Evolutionary conservation across 1,140 invertebrate genomes (phyloP), one percentile per base, ranked within the genome.

Genomic region (Magallana gigas): DNA sequence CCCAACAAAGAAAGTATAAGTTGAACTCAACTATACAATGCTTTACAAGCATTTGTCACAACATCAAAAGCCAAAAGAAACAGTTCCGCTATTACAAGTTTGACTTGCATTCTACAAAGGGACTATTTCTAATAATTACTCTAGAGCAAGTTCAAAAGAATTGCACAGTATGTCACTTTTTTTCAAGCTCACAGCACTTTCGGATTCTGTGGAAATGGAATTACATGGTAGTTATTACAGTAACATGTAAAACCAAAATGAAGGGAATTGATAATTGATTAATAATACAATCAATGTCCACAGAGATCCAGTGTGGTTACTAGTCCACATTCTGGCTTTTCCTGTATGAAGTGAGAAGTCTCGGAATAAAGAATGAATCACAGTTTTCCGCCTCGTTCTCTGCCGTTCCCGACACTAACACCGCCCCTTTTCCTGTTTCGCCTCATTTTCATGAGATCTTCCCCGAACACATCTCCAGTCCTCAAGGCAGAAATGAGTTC

Each of bases 381-480:
- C 18, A 29, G 23, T 76, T 76, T 76, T 9, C 68, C 83, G 18
- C 57, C 29, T 16, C 83, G 18, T 60, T 84, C 83, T 58, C 83
- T 84, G n/a, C 29, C 59, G 60, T 60, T 62, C 29, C 16, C 59
- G 8, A 59, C 57, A 83, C 16, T 57, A 57, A n/a, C 14, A 12
- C 83, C 59, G 14, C 57, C 87, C 71, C 91, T 83, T 68, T 93
- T 90, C 58, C 93, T 89, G 18, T 93, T 97, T 60, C 98, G 95
- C 90, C 98, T 98, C 94, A 98, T 97, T 94, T 98, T 98, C 57
- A 97, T 98, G 89, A 99, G 97, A 93, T 99, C 98, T 94, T 99
- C 98, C 0, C 98, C 98, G 94, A 99, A 99, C 0, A 99, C 98
- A 93, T 99, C 98, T 0, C 98, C 99, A 0, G 98, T 99, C 91